Evolutionary conservation across 2,113 vertebrate species (phyloP), one percentile per base, ranked within the genome.

Genomic region (Protomyctophum bolini): DNA sequence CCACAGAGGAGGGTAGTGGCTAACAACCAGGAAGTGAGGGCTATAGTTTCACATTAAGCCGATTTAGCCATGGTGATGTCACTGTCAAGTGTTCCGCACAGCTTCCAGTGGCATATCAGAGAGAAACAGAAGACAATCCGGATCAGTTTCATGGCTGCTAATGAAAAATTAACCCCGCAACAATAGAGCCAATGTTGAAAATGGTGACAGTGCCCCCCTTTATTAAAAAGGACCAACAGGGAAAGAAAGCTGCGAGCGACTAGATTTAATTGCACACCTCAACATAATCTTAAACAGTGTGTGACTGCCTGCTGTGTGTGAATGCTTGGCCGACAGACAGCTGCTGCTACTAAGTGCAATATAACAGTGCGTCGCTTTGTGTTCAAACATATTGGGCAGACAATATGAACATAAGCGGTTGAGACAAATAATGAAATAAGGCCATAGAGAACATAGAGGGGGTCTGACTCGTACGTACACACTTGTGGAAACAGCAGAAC

Each of bases 271-370:
- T 66, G 47, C 10, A 68, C 2, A 75, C 70, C 73, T 86, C 73
- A 47, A 49, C 68, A 76, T 61, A 76, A 83, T 91, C 86, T 88
- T 46, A 59, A 41, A 6, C 33, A 41, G 78, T 70, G 47, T 41
- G 33, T 33, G 33, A 33, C 33, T 59, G 68, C 70, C 33, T 41
- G 33, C 33, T 41, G 33, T 83, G 70, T 70, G 80, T 74, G 79
- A 84, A 68, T 77, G 75, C 73, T 58, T 56, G 10, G 11, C 74
- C 63, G 82, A 84, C 80, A 82, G 82, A 85, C 80, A 83, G 82
- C 77, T 68, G 33, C 63, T 4, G 71, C 79, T 72, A 85, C 87
- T 83, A 90, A 77, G 79, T 68, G 70, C 82, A 78, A 87, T 87
- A 85, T 88, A 80, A 77, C 65, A 65, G 2, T 41, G 65, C 72